phyloP scores from a whole-genome alignment of 2,113 vertebrate species.

The Progne subis region DNA sequence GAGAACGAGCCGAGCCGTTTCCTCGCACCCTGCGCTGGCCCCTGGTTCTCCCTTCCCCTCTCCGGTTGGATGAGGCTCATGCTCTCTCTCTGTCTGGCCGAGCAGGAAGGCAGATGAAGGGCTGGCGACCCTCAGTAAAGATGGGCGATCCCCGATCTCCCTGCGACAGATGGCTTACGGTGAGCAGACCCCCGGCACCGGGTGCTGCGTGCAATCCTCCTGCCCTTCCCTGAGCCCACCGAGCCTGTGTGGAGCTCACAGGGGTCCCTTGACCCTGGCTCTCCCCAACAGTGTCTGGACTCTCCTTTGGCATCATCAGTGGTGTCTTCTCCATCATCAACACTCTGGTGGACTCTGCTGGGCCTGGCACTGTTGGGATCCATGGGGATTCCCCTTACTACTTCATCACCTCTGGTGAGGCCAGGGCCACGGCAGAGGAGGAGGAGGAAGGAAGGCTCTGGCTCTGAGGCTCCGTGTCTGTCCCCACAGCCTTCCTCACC shows the following conservation, averaged over 20 bases:
- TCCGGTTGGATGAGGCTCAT: neutral
- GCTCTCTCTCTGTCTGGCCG: neutral
- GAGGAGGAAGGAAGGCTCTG: neutral
- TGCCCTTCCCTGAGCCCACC: neutral
- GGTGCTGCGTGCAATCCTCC: neutral
- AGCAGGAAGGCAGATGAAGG: slow-evolving; percentile 79
- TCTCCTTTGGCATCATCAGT: slow-evolving; percentile 80
- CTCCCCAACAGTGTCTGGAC: slow-evolving; percentile 72
- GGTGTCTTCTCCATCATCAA: slow-evolving; percentile 77
- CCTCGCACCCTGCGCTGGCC: accelerated
- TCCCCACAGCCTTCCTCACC: slow-evolving; percentile 76
- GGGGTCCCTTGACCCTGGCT: neutral
- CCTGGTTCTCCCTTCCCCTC: no score
- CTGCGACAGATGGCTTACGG: slow-evolving; percentile 80
- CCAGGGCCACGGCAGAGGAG: accelerated
- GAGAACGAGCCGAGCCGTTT: accelerated
- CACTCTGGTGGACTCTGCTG: slow-evolving; percentile 74
- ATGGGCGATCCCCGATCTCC: slow-evolving; percentile 77
- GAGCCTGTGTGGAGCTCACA: no score
- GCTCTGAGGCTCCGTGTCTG: neutral
- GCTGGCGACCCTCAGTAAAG: slow-evolving; percentile 74
- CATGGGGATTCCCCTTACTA: slow-evolving; percentile 80
- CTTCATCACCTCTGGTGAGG: slow-evolving; percentile 81
- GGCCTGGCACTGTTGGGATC: slow-evolving; percentile 79
- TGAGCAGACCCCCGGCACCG: slow-evolving; percentile 1